Conservation (phyloP, 1,140 invertebrate species). For the Drosophila carrolli region DNA sequence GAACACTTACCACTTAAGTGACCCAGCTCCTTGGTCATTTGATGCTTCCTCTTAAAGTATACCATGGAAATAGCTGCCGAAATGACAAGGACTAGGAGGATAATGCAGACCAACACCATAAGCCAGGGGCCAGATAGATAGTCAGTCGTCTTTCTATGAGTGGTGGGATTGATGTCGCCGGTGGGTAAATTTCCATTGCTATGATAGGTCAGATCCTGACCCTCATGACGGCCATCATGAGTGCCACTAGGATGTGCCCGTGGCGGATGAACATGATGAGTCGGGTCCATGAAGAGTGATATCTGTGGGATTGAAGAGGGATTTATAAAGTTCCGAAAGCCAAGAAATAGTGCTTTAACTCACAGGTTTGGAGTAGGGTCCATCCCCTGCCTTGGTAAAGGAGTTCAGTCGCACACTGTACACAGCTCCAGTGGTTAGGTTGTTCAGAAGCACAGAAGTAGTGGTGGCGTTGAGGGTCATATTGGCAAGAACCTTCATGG, state of each 20-base stretch:
- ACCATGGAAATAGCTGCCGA: slow-evolving; percentile 88
- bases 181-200: slow-evolving; percentile 58
- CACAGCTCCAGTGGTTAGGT: slow-evolving; percentile 88
- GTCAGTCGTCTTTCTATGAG: slow-evolving; percentile 77
- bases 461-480: slow-evolving; percentile 90
- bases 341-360: not conserved
- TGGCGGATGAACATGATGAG: slow-evolving; percentile 86
- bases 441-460: slow-evolving; percentile 89
- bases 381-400: slow-evolving; percentile 89
- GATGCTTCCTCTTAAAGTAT: slow-evolving; percentile 88
- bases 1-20: slow-evolving; percentile 84
- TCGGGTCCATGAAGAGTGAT: slow-evolving; percentile 87
- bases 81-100: slow-evolving; percentile 87
- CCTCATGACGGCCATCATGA: slow-evolving; percentile 66
- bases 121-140: slow-evolving; percentile 91
- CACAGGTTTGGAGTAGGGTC: slow-evolving; percentile 88
- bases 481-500: slow-evolving; percentile 88
- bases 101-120: slow-evolving; percentile 88
- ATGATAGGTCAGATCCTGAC: slow-evolving; percentile 70
- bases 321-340: not conserved
- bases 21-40: slow-evolving; percentile 87
- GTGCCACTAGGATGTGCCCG: slow-evolving; percentile 86
- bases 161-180: slow-evolving; percentile 65
- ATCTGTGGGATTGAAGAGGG: slow-evolving; percentile 35
- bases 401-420: slow-evolving; percentile 92